Base-by-base conservation (phyloP, 2,113 vertebrate species). In the Phylloscopus trochilus region DNA sequence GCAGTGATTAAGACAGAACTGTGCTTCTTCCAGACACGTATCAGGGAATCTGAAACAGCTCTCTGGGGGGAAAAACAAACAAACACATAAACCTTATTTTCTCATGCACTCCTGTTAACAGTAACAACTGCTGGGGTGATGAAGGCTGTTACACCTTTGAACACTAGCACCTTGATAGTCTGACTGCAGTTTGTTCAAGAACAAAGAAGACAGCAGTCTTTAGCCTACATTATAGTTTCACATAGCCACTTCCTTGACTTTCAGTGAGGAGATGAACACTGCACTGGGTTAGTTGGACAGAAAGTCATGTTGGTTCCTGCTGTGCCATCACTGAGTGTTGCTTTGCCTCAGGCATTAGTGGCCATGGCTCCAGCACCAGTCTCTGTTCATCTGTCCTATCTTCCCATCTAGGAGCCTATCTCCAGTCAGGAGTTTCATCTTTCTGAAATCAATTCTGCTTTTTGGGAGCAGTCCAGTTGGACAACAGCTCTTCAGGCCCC, bases 311-410 rank as follows among this genome's bases (percentile, higher is more conserved):
- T 47, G 2, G 11, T 49, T 91, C 12, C 49, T 69, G 8, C 17
- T 56, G 4, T 64, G 19, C 8, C 6, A 43, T 30, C 0, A 0
- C 9, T n/a, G 39, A 69, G 8, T 0, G 0, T 33, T 62, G 28
- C 44, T 8, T 1, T 43, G 0, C 6, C 20, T 63, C 31, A 21
- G 46, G 5, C 7, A 26, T 33, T 23, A 41, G 22, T 9, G 23
- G 12, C 39, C 16, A 10, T 22, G 12, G 18, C 1, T 30, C 23
- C 17, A 63, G 15, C 4, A 17, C 8, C 2, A 0, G 2, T 44
- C 19, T 44, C 52, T 84, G 24, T 11, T 68, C 30, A 26, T 23
- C 23, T 82, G 2, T 8, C 14, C 4, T 7, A 17, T 30, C 6
- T 58, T 39, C 9, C 5, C 0, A 0, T 23, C 26, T 55, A 63